Evolutionary conservation across 2,888 invertebrate species (phyloP), one percentile per base, ranked within the genome.

Genomic region (Melieria picta): DNA sequence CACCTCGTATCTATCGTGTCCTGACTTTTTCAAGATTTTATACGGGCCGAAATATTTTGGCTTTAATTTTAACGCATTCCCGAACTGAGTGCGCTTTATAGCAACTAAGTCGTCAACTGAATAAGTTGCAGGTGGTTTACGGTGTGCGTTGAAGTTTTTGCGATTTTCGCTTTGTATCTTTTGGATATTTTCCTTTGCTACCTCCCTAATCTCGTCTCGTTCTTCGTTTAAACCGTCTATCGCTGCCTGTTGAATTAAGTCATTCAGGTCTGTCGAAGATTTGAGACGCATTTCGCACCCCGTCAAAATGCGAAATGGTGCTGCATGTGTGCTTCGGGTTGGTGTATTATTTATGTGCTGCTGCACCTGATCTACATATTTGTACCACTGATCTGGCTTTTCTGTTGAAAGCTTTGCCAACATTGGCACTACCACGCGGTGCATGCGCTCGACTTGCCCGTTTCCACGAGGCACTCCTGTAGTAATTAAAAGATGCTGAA

Each of bases 381-480:
- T 69, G 57, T 74, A 74, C 74, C 74, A 74, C n/a, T 74, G 63
- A 1, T 58, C 63, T 5, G 63, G 63, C 13, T 13, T 47, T 6
- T 63, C 45, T 48, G 50, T 48, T 30, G 50, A 7, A 4, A 63
- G 11, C 30, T 63, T 63, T 16, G 63, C 42, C 47, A 63, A 30
- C 63, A 63, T 63, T 45, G 64, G 65, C 7, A 74, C 60, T 7
- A 72, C 43, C 4, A 68, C 68, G 7, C 58, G 45, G 16, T 75
- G 69, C 9, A 85, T 65, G 65, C 81, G 81, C 4, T 79, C 66
- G 7, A 86, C 7, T 0, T 79, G 80, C 5, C 71, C 71, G 42
- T 71, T 71, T 5, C 72, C 72, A 13, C 74, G 13, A 7, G 65
- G 85, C 82, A 72, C 71, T 6, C 72, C 73, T 5, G 72, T 75